Evolutionary conservation across 2,888 invertebrate genomes (phyloP).

Genomic region (Hybos culiciformis): DNA sequence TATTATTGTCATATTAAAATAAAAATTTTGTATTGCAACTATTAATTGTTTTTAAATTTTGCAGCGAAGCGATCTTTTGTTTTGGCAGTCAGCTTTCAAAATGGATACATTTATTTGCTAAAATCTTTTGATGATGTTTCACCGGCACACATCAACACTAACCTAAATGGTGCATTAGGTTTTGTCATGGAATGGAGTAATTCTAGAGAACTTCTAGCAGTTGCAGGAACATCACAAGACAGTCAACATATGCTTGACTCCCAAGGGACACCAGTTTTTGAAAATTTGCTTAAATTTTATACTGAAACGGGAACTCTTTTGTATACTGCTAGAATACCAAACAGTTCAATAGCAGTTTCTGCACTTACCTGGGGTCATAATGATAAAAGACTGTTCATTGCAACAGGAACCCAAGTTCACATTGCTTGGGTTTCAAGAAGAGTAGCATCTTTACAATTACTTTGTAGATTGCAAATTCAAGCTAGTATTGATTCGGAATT

Average conservation of each 20-base stretch:
- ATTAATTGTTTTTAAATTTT: constrained; percentile 21
- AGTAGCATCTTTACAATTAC: constrained; percentile 78
- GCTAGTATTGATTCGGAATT: constrained; percentile 59
- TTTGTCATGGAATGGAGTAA: constrained; percentile 94
- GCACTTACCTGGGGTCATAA: constrained; percentile 98
- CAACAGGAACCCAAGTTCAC: constrained; percentile 80
- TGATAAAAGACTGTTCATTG: constrained; percentile 86
- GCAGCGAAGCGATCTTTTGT: constrained; percentile 59
- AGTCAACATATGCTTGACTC: constrained; percentile 25
- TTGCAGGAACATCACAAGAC: constrained; percentile 58
- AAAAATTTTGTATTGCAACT: constrained; percentile 7
- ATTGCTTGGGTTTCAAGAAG: constrained; percentile 87
- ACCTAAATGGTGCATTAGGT: constrained; percentile 58
- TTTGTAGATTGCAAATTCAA: constrained; percentile 72
- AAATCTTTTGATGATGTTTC: constrained; percentile 88
- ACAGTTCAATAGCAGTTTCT: constrained; percentile 63
- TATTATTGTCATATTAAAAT: not conserved
- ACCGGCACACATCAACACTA: constrained; percentile 72
- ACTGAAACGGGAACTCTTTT: constrained; percentile 70
- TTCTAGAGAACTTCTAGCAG: constrained; percentile 79
- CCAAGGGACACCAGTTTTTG: constrained; percentile 43
- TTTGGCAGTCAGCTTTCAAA: constrained; percentile 75
- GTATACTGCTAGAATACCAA: constrained; percentile 67
- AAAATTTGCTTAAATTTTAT: constrained; percentile 82
- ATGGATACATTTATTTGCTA: constrained; percentile 79